phyloP scores from a whole-genome alignment of 2,888 invertebrate genomes.

The Drosophila macrospina region DNA sequence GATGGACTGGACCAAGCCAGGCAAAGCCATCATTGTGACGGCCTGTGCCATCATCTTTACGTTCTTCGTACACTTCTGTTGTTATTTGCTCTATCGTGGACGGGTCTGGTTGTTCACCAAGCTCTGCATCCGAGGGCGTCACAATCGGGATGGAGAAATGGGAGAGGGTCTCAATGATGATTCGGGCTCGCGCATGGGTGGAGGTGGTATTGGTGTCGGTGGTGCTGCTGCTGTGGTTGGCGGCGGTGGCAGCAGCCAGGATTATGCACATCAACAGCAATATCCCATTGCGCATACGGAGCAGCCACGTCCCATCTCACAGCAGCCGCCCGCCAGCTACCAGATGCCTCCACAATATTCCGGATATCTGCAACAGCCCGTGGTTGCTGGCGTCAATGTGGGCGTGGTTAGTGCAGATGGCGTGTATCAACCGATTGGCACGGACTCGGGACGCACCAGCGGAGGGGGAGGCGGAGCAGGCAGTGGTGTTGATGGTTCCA shows the following conservation, averaged over 20 bases:
- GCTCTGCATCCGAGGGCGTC: conserved; percentile 84
- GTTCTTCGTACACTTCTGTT: conserved; percentile 87
- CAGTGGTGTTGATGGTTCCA: conserved; percentile 27
- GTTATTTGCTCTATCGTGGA: conserved; percentile 86
- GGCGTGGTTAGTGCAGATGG: conserved; percentile 83
- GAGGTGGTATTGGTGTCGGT: conserved; percentile 71
- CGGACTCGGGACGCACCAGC: conserved; percentile 67
- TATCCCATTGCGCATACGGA: conserved; percentile 82
- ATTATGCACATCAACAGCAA: conserved; percentile 84
- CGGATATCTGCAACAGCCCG: conserved; percentile 82
- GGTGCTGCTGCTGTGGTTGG: conserved; percentile 62
- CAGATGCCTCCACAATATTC: conserved; percentile 82
- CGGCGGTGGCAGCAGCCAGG: conserved; percentile 80
- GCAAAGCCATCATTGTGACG: conserved; percentile 87
- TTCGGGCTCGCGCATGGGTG: conserved; percentile 83
- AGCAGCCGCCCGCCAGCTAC: conserved; percentile 76
- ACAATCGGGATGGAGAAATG: conserved; percentile 84
- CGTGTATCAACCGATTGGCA: conserved; percentile 79
- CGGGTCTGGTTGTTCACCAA: conserved; percentile 86
- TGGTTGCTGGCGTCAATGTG: conserved; percentile 83
- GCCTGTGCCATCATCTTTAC: conserved; percentile 87
- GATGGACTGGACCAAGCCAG: conserved; percentile 91
- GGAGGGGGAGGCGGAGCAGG: conserved; percentile 38
- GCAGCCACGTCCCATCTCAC: conserved; percentile 73
- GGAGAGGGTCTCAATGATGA: conserved; percentile 84